Evolutionary conservation across 2,797 vertebrate species (phyloP).

Genomic region (Cossypha polioptera): DNA sequence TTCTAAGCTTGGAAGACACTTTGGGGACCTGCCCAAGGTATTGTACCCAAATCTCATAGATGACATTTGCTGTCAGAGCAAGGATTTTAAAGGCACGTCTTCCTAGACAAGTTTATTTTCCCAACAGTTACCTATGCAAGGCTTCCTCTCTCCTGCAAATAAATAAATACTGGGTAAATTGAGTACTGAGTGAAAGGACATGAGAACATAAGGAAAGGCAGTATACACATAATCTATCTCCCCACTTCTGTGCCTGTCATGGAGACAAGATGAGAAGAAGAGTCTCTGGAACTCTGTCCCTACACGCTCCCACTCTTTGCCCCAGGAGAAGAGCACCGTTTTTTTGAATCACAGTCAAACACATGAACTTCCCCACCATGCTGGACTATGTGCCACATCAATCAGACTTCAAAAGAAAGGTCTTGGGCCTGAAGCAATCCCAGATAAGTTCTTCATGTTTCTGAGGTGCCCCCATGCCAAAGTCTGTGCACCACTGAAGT

Average conservation of each 20-base stretch:
- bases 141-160: background rate
- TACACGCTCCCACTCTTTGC: background rate
- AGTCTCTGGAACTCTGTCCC: background rate
- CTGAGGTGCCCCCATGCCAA: background rate
- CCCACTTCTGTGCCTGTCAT: background rate
- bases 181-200: background rate
- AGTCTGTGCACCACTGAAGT: background rate
- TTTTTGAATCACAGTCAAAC: background rate
- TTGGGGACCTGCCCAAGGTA: background rate
- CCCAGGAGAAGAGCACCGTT: background rate
- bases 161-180: background rate
- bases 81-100: background rate
- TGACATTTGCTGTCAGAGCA: background rate
- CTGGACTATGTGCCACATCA: background rate
- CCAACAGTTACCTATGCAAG: rapidly evolving
- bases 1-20: background rate
- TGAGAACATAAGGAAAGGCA: background rate
- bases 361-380: background rate
- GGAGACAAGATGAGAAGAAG: background rate
- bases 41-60: background rate
- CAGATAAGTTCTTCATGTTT: background rate
- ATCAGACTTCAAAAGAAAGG: background rate
- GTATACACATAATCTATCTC: too few species aligned
- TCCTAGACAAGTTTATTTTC: background rate
- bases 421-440: background rate